phyloP scores from a whole-genome alignment of 2,113 vertebrate genomes.

The Aleadryas rufinucha region DNA sequence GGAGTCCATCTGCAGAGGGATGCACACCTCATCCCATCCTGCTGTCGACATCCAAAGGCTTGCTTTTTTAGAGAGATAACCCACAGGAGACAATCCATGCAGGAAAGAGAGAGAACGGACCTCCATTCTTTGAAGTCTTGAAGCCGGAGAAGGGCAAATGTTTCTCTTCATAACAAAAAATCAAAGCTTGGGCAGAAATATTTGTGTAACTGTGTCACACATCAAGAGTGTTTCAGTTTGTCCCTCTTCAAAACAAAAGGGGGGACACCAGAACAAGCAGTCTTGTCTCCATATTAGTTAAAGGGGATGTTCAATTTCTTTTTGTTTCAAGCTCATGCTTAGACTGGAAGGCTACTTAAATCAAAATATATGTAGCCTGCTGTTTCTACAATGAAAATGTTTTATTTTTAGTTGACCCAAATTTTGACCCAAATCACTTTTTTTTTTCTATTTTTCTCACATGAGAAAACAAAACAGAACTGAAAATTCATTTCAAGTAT shows the following conservation, averaged over 20 bases:
- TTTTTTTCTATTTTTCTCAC: neutral
- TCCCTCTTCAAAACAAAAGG: neutral
- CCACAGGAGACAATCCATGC: neutral
- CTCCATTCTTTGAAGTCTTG: neutral
- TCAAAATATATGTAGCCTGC: neutral
- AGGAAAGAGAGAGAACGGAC: neutral
- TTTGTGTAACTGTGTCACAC: neutral
- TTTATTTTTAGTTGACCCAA: neutral
- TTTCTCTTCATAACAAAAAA: neutral
- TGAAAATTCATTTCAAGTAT: neutral
- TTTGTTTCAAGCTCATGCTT: neutral
- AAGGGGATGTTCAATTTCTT: neutral
- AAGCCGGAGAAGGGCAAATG: neutral
- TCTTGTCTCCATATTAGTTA: neutral
- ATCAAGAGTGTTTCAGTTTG: neutral
- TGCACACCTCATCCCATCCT: neutral
- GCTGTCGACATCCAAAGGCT: neutral
- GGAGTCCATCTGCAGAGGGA: neutral
- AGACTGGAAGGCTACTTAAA: neutral
- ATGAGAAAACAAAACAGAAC: neutral
- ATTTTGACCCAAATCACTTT: conserved; percentile 2
- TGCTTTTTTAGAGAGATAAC: neutral
- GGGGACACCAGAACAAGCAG: neutral
- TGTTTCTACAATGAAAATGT: neutral
- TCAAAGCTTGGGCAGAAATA: neutral